Evolutionary conservation across 2,113 vertebrate genomes (phyloP).

Genomic region (Bettongia penicillata): DNA sequence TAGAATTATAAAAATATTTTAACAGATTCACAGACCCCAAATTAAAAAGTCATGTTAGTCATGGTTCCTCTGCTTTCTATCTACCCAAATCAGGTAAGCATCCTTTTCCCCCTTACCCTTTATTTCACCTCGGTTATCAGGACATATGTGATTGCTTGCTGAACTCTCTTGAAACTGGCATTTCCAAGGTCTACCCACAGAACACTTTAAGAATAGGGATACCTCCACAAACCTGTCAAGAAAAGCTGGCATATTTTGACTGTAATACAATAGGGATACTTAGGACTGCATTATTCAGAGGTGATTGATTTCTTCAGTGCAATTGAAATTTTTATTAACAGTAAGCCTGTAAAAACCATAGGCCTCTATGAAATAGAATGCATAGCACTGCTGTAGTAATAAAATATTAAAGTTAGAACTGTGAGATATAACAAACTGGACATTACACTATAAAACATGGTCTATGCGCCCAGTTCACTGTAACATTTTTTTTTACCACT

Average conservation of each 20-base stretch:
- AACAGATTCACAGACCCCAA: neutral
- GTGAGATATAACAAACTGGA: conserved; percentile 13
- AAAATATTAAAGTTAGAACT: neutral
- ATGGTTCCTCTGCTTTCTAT: neutral
- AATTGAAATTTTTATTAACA: conserved; percentile 2
- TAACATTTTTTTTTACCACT: neutral
- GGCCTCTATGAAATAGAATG: neutral
- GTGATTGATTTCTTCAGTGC: conserved; percentile 2
- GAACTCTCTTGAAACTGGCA: neutral
- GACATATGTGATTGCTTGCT: neutral
- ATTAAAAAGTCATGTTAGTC: neutral
- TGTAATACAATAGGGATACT: conserved; percentile 21
- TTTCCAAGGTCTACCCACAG: neutral
- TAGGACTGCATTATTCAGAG: neutral
- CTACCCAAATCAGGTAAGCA: neutral
- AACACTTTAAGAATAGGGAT: neutral
- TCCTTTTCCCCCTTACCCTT: neutral
- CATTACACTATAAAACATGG: neutral
- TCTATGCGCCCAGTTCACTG: neutral
- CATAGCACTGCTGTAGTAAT: neutral
- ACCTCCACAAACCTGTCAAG: neutral
- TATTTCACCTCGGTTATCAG: neutral
- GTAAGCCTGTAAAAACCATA: neutral
- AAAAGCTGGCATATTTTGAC: neutral
- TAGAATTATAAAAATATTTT: neutral